Conservation (phyloP, 2,888 invertebrate species). For the Bombyx huttoni region DNA sequence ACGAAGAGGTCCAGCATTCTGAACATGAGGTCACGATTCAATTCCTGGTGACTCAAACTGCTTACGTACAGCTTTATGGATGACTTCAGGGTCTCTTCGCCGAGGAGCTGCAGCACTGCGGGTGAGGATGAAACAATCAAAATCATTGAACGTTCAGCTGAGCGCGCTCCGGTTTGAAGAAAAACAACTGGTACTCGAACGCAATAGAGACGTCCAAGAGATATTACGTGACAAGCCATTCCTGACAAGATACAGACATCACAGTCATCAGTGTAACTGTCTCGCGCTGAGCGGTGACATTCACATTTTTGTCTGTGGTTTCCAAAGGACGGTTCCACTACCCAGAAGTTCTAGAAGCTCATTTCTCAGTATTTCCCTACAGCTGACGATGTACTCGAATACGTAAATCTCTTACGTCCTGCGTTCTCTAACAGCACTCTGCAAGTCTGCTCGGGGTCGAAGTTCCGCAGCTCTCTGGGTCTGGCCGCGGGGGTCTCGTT, state of each 20-base stretch:
- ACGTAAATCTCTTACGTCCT: constrained; percentile 25
- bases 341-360: too few species aligned
- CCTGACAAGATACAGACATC: too few species aligned
- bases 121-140: not conserved
- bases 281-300: too few species aligned
- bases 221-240: too few species aligned
- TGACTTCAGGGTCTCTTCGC: constrained; percentile 27
- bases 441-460: constrained; percentile 33
- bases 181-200: too few species aligned
- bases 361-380: too few species aligned
- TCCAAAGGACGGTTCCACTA: too few species aligned
- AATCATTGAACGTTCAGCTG: too few species aligned
- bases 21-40: constrained; percentile 39
- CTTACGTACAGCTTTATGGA: constrained; percentile 23
- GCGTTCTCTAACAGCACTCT: constrained; percentile 26
- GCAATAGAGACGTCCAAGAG: too few species aligned
- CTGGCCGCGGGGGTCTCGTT: constrained; percentile 6
- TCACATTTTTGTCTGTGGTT: too few species aligned
- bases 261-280: too few species aligned
- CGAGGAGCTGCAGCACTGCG: constrained; percentile 36
- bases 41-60: constrained; percentile 30
- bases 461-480: constrained; percentile 1
- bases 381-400: not conserved
- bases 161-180: too few species aligned
- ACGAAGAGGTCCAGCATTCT: constrained; percentile 37